phyloP scores from a whole-genome alignment of 2,888 invertebrate species.

The Palloptera scutellata region DNA sequence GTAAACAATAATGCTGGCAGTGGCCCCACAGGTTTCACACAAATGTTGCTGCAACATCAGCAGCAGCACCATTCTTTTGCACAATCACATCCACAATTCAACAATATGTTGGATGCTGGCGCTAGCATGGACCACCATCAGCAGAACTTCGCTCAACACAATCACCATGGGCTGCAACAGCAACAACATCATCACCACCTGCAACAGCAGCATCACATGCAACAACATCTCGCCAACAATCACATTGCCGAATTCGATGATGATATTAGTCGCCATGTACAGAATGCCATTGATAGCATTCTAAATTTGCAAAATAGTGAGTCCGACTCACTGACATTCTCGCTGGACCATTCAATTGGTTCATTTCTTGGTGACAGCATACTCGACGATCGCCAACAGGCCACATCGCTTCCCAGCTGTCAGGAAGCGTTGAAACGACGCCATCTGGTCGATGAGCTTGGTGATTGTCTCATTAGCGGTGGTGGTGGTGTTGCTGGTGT shows the following conservation, averaged over 20 bases:
- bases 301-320: slow-evolving; percentile 72
- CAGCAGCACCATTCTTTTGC: slow-evolving; percentile 47
- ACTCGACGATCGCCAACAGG: slow-evolving; percentile 56
- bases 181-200: slow-evolving; percentile 49
- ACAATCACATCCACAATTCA: slow-evolving; percentile 51
- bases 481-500: slow-evolving; percentile 35
- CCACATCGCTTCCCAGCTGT: slow-evolving; percentile 42
- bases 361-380: slow-evolving; percentile 62
- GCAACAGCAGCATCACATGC: slow-evolving; percentile 45
- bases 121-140: slow-evolving; percentile 41
- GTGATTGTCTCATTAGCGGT: slow-evolving; percentile 61
- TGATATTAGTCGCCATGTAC: slow-evolving; percentile 79
- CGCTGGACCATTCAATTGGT: slow-evolving; percentile 60
- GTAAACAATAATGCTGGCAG: slow-evolving; percentile 40
- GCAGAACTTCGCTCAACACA: slow-evolving; percentile 38
- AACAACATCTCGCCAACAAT: slow-evolving; percentile 38
- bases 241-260: slow-evolving; percentile 66
- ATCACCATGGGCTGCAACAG: slow-evolving; percentile 45
- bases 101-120: slow-evolving; percentile 41
- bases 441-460: slow-evolving; percentile 57
- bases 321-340: slow-evolving; percentile 63
- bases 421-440: slow-evolving; percentile 48
- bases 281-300: slow-evolving; percentile 82
- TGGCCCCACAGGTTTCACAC: slow-evolving; percentile 49
- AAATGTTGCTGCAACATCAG: slow-evolving; percentile 53